A percentile compares a stretch with the other conserved stretches of the same genome.
These are phyloP conservation scores for Norana najaformis DNA, from an alignment of 2,888 invertebrate species.

Conservation along the genomic window DNA sequence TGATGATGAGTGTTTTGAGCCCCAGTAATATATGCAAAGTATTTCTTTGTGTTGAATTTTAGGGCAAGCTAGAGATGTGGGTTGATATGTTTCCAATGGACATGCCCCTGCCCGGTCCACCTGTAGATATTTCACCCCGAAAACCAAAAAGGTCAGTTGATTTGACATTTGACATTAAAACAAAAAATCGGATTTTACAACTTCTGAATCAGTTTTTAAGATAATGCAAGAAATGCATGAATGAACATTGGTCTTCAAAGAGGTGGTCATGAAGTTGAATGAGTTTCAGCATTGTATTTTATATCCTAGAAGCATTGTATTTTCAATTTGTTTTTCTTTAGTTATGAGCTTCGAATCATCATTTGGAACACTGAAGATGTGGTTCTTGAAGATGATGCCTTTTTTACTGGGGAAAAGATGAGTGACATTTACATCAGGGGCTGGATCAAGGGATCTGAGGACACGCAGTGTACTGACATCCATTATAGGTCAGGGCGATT, in stretches of 20 bases:
- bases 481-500: slow-evolving; percentile 71
- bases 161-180: not conserved
- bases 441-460: slow-evolving; percentile 67
- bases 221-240: too few species aligned
- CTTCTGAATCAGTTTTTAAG: not conserved
- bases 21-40: not conserved
- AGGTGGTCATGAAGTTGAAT: too few species aligned
- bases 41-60: slow-evolving; percentile 31
- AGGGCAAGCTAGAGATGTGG: slow-evolving; percentile 91
- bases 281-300: too few species aligned
- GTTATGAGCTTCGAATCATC: slow-evolving; percentile 81
- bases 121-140: slow-evolving; percentile 77
- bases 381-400: slow-evolving; percentile 86
- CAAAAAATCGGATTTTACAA: not conserved
- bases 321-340: slow-evolving; percentile 40
- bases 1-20: too few species aligned
- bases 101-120: slow-evolving; percentile 72
- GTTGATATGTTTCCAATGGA: slow-evolving; percentile 91
- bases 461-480: slow-evolving; percentile 79
- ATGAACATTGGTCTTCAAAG: too few species aligned
- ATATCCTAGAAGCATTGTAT: too few species aligned
- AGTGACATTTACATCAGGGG: slow-evolving; percentile 93
- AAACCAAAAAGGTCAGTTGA: slow-evolving; percentile 66
- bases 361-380: slow-evolving; percentile 94
- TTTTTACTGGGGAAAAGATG: slow-evolving; percentile 89